These are phyloP conservation scores for Drosophila sordidapex DNA, from an alignment of 2,888 invertebrate genomes.

Conservation along the genomic window DNA sequence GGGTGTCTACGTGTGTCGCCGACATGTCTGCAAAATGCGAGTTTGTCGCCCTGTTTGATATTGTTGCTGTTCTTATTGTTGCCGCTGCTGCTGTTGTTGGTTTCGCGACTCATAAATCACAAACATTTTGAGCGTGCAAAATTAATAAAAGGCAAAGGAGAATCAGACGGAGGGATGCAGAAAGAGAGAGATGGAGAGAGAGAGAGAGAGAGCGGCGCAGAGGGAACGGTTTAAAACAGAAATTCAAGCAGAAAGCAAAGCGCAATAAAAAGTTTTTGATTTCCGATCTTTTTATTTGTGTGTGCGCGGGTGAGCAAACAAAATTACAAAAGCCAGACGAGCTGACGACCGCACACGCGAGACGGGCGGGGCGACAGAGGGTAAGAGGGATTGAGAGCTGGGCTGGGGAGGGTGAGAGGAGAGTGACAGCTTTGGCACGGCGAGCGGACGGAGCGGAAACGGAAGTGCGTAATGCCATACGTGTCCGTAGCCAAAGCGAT, in stretches of 20 bases:
- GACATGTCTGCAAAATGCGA: conserved; percentile 51
- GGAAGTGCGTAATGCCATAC: conserved; percentile 75
- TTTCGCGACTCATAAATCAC: conserved; percentile 74
- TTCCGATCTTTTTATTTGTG: conserved; percentile 56
- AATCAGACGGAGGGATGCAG: neutral
- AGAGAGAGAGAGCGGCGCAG: neutral
- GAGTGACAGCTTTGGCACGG: conserved; percentile 14
- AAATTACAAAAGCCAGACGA: conserved; percentile 41
- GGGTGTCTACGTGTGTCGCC: conserved; percentile 44
- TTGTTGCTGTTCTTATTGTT: conserved; percentile 8
- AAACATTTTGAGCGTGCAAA: conserved; percentile 63
- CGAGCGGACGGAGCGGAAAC: conserved; percentile 57
- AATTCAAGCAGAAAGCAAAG: conserved; percentile 39
- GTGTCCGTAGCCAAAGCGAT: conserved; percentile 41
- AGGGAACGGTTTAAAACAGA: neutral
- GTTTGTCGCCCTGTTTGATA: conserved; percentile 48
- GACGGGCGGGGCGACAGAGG: neutral
- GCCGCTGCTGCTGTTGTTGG: conserved; percentile 49
- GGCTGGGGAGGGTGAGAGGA: neutral
- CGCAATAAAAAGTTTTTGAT: conserved; percentile 71
- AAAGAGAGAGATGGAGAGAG: neutral
- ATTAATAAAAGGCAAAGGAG: conserved; percentile 45
- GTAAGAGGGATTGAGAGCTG: neutral
- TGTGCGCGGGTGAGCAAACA: conserved; percentile 46
- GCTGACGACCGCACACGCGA: neutral